Conservation (phyloP, 2,797 vertebrate genomes). For the Gymnoscopelus microlampas region DNA sequence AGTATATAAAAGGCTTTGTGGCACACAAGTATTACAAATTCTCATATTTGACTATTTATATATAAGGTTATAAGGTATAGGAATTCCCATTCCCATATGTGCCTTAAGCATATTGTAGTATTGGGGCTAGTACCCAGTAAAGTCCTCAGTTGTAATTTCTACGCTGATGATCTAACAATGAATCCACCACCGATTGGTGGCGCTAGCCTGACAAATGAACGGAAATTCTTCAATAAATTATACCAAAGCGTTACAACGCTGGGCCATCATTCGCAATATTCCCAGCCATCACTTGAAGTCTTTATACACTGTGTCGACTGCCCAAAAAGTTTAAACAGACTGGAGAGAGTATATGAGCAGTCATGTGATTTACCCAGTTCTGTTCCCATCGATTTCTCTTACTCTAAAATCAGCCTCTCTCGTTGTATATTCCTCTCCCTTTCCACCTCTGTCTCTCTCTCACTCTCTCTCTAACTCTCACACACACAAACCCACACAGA, state of each 20-base stretch:
- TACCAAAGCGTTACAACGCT: not conserved
- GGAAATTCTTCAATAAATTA: not conserved
- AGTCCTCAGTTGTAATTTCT: too few species aligned
- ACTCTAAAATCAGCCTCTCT: conserved; percentile 12
- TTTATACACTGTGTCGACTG: conserved; percentile 12
- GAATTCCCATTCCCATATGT: too few species aligned
- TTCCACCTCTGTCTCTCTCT: conserved; percentile 13
- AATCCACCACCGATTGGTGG: not conserved
- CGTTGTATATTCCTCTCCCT: conserved; percentile 22
- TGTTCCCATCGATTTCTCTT: not conserved
- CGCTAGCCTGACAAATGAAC: not conserved
- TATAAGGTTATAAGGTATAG: too few species aligned
- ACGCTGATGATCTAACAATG: too few species aligned
- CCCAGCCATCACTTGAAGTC: not conserved
- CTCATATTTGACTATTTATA: not conserved
- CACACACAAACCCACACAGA: conserved; percentile 33
- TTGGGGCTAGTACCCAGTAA: too few species aligned
- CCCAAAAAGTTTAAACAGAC: conserved; percentile 25
- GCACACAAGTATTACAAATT: not conserved
- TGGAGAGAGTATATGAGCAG: not conserved
- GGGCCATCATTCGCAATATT: not conserved
- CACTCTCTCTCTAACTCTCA: conserved; percentile 8
- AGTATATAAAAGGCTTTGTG: not conserved
- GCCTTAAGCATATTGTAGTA: too few species aligned
- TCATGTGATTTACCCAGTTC: not conserved